Conservation (phyloP, 2,888 invertebrate genomes). For the Volucella bombylans region DNA sequence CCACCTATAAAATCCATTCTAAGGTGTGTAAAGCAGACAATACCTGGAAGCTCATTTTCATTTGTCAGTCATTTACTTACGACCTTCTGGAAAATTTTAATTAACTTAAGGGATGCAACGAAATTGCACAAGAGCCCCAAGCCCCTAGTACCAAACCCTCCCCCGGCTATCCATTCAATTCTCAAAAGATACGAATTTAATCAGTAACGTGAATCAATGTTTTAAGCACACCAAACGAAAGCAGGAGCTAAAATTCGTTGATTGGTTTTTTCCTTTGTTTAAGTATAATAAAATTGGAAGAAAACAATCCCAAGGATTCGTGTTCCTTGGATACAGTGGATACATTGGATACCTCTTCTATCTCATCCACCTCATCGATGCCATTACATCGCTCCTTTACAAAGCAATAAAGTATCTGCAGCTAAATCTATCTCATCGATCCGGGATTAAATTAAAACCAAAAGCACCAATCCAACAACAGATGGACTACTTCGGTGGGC, state of each 20-base stretch:
- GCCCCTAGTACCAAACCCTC: background rate
- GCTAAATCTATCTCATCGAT: conserved; percentile 27
- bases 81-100: conserved; percentile 6
- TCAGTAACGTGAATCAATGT: conserved; percentile 36
- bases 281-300: conserved; percentile 15
- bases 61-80: background rate
- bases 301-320: conserved; percentile 33
- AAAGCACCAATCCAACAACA: conserved; percentile 21
- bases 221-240: conserved; percentile 32
- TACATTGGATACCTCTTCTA: background rate
- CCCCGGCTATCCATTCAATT: background rate
- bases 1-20: too few relatives aligned
- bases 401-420: conserved; percentile 41
- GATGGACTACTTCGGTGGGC: background rate
- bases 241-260: conserved; percentile 36
- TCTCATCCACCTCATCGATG: background rate
- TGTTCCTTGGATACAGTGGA: background rate
- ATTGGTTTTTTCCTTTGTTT: conserved; percentile 48
- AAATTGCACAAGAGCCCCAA: conserved; percentile 3
- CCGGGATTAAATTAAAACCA: conserved; percentile 10
- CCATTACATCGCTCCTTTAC: background rate
- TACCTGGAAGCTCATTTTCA: background rate
- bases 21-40: too few relatives aligned
- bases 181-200: conserved; percentile 38
- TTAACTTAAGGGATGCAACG: conserved; percentile 38